These are phyloP conservation scores for Hystrix brachyura DNA, from an alignment of 2,113 vertebrate species.

Conservation along the genomic window DNA sequence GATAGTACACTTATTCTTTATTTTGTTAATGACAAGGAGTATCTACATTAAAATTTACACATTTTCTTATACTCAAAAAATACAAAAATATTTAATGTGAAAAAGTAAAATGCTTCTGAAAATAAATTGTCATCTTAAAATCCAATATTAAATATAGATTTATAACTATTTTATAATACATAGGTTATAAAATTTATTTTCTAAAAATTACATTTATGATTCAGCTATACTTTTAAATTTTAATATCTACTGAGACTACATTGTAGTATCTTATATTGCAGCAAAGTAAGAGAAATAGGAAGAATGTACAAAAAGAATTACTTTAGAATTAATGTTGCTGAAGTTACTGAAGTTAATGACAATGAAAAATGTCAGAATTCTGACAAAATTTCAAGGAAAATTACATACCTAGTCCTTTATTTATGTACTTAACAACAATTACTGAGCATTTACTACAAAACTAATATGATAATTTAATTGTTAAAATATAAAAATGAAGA, in stretches of 20 bases:
- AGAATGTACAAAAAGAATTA: not conserved
- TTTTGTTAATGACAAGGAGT: constrained; percentile 27
- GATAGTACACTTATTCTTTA: not conserved
- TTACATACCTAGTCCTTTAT: not conserved
- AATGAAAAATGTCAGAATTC: constrained; percentile 8
- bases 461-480: not conserved
- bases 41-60: not conserved
- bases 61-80: constrained; percentile 38
- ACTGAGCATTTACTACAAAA: not conserved
- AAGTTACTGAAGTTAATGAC: not conserved
- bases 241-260: not conserved
- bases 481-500: constrained; percentile 14
- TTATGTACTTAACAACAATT: constrained; percentile 40
- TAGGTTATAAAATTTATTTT: constrained; percentile 37
- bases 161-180: constrained; percentile 41
- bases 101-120: constrained; percentile 56
- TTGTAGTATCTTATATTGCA: not conserved
- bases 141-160: constrained; percentile 8
- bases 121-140: constrained; percentile 36
- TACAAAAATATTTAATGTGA: constrained; percentile 26
- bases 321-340: constrained; percentile 26
- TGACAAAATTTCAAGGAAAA: constrained; percentile 7
- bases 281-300: not conserved
- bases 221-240: constrained; percentile 7
- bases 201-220: not conserved